Evolutionary conservation across 2,888 invertebrate species (phyloP).

Genomic region (Hyppa rectilinea): DNA sequence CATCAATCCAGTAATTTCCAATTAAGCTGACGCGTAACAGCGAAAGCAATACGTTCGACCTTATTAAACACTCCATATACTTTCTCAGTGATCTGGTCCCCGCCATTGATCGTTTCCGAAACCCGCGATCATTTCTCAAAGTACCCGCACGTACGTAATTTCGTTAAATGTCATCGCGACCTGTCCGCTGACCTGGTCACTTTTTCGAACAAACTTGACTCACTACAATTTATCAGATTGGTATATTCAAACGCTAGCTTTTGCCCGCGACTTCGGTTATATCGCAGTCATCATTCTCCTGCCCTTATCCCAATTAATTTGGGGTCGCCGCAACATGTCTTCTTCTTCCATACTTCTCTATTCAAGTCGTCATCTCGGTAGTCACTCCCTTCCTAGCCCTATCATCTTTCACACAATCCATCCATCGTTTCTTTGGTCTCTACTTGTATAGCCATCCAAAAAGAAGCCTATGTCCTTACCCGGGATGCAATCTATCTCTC

Average conservation of each 20-base stretch:
- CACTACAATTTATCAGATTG: slow-evolving; percentile 59
- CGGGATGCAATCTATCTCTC: too few species aligned
- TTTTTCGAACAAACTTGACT: slow-evolving; percentile 70
- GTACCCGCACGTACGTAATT: slow-evolving; percentile 53
- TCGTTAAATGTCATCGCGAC: slow-evolving; percentile 69
- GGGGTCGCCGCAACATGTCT: too few species aligned
- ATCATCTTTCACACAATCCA: too few species aligned
- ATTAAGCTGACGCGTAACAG: slow-evolving; percentile 39
- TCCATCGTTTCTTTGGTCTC: too few species aligned
- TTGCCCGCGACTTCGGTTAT: too few species aligned
- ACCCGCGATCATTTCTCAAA: slow-evolving; percentile 51
- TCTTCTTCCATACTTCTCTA: too few species aligned
- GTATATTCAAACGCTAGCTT: slow-evolving; percentile 60
- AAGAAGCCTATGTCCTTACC: too few species aligned
- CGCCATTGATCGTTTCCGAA: slow-evolving; percentile 49
- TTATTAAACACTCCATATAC: slow-evolving; percentile 36
- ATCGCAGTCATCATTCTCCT: too few species aligned
- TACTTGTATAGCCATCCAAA: too few species aligned
- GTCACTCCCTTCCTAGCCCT: too few species aligned
- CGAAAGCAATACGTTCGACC: slow-evolving; percentile 40
- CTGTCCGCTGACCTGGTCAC: slow-evolving; percentile 78
- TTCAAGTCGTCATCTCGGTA: too few species aligned
- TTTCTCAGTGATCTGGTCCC: slow-evolving; percentile 32
- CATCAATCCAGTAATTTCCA: slow-evolving; percentile 32
- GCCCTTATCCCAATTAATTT: too few species aligned